phyloP scores from a whole-genome alignment of 2,888 invertebrate species.

The Abrostola tripartita region DNA sequence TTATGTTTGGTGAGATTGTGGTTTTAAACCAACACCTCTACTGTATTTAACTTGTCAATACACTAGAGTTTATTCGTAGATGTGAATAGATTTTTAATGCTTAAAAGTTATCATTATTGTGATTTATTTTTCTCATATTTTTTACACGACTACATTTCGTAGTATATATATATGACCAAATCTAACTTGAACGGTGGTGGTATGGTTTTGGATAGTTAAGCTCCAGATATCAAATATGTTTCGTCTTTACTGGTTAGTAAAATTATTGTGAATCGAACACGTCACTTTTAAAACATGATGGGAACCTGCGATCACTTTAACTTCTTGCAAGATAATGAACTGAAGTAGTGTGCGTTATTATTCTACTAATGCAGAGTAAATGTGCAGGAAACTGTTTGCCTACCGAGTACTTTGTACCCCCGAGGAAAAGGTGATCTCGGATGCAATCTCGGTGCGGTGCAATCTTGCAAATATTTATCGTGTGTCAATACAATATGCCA shows the following conservation, averaged over 20 bases:
- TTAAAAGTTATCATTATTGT: neutral
- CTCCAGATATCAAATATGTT: too few species aligned
- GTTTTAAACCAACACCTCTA: slow-evolving; percentile 29
- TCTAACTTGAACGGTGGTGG: too few species aligned
- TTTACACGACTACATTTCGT: too few species aligned
- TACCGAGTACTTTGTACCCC: slow-evolving; percentile 58
- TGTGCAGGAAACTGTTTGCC: slow-evolving; percentile 62
- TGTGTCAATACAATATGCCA: slow-evolving; percentile 87
- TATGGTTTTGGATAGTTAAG: too few species aligned
- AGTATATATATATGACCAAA: too few species aligned
- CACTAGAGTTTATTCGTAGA: neutral
- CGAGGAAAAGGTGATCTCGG: slow-evolving; percentile 65
- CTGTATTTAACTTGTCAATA: slow-evolving; percentile 19
- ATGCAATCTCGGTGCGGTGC: slow-evolving; percentile 74
- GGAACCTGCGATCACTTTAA: neutral
- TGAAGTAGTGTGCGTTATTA: slow-evolving; percentile 16
- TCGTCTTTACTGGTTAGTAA: too few species aligned
- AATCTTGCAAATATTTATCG: slow-evolving; percentile 86
- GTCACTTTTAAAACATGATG: too few species aligned
- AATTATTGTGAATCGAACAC: too few species aligned
- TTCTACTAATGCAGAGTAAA: slow-evolving; percentile 23
- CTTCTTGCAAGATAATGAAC: slow-evolving; percentile 14
- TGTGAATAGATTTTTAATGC: neutral
- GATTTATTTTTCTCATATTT: neutral
- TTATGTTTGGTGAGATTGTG: slow-evolving; percentile 30